phyloP scores from a whole-genome alignment of 2,113 vertebrate genomes.

The Gobius niger region DNA sequence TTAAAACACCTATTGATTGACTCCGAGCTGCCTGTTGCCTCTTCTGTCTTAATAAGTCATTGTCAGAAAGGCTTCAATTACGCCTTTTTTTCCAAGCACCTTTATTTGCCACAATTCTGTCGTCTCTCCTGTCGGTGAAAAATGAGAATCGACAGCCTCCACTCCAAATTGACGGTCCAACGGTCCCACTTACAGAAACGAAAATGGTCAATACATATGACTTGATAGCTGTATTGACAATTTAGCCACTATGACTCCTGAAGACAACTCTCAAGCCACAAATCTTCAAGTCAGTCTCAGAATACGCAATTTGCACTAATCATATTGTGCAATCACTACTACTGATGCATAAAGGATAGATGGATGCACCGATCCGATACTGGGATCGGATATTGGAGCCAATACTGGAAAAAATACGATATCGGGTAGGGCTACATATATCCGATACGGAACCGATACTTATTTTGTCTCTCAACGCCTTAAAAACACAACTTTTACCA shows the following conservation, averaged over 20 bases:
- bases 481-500: no score
- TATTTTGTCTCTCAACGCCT: no score
- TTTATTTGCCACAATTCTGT: slow-evolving; percentile 2
- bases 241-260: neutral
- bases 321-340: no score
- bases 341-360: no score
- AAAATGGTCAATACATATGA: neutral
- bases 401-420: no score
- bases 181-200: neutral
- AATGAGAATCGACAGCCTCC: neutral
- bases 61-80: neutral
- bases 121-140: neutral
- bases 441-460: no score
- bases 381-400: no score
- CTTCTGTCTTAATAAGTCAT: slow-evolving; percentile 19
- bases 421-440: no score
- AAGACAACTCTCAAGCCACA: no score
- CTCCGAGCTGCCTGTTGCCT: slow-evolving; percentile 8
- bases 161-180: neutral
- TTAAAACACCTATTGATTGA: slow-evolving; percentile 35
- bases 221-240: neutral
- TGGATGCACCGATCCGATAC: no score
- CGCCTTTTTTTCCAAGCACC: neutral
- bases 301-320: no score
- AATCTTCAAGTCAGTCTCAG: neutral